Evolutionary conservation across 1,140 invertebrate genomes (phyloP).

Genomic region (Homarus americanus): DNA sequence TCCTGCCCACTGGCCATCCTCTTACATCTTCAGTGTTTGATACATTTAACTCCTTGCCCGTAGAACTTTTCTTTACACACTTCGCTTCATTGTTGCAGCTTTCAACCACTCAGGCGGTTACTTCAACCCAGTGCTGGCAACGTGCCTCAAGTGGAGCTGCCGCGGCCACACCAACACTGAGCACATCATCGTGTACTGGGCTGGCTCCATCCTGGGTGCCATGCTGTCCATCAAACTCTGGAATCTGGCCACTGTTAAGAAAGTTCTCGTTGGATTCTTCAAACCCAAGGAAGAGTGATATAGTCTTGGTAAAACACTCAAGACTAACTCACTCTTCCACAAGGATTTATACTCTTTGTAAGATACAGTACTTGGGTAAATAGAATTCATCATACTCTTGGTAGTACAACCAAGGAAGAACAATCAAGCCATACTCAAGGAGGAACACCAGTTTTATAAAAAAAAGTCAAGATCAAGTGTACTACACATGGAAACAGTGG

Average conservation of each 20-base stretch:
- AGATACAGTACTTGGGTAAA: too few species aligned
- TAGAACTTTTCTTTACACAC: too few species aligned
- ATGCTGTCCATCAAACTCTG: slow-evolving; percentile 67
- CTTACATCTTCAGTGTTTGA: too few species aligned
- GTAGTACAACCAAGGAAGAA: background rate
- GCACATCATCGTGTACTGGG: slow-evolving; percentile 81
- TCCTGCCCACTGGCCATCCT: too few species aligned
- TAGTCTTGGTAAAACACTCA: too few species aligned
- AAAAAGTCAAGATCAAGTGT: too few species aligned
- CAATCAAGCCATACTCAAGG: background rate
- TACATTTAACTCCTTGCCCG: too few species aligned
- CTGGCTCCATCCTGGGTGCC: slow-evolving; percentile 67
- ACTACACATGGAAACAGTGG: too few species aligned
- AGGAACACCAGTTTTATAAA: too few species aligned
- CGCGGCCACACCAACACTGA: slow-evolving; percentile 88
- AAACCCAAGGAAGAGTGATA: slow-evolving; percentile 17
- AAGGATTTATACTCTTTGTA: too few species aligned
- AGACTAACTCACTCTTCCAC: too few species aligned
- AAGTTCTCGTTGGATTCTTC: slow-evolving; percentile 12
- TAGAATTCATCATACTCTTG: background rate
- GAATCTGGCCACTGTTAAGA: slow-evolving; percentile 33
- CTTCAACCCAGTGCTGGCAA: slow-evolving; percentile 94
- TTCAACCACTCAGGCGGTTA: slow-evolving; percentile 96
- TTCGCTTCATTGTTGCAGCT: slow-evolving; percentile 85
- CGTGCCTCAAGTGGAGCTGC: slow-evolving; percentile 91